A percentile compares a stretch with the other conserved stretches of the same genome.
These are phyloP conservation scores for Rhinopomastus cyanomelas DNA, from an alignment of 2,113 vertebrate species.

Conservation along the genomic window DNA sequence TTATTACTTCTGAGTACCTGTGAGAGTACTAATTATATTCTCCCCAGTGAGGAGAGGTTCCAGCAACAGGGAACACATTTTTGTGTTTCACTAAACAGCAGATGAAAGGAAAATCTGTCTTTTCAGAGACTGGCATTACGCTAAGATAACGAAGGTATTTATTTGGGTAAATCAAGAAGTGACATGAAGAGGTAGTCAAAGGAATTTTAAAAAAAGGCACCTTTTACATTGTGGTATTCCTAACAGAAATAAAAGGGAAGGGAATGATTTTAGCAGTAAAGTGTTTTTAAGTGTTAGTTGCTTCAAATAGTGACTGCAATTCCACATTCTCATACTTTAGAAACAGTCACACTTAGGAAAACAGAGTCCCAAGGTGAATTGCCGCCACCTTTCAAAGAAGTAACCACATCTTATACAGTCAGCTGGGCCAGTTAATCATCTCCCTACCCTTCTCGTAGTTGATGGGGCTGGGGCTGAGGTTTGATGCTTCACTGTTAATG, in stretches of 20 bases:
- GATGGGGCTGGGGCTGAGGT: not conserved
- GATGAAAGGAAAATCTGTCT: not conserved
- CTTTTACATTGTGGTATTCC: not conserved
- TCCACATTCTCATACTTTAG: not conserved
- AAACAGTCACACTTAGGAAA: not conserved
- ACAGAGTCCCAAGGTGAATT: not conserved
- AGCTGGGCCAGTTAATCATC: not conserved
- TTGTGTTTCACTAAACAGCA: not conserved
- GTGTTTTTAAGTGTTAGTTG: not conserved
- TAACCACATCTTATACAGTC: not conserved
- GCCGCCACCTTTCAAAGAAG: not conserved
- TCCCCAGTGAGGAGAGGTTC: not conserved
- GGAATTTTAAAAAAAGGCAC: not conserved
- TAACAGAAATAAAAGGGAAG: not conserved
- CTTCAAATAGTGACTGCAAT: not conserved
- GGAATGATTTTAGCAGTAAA: not conserved
- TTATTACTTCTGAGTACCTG: not conserved
- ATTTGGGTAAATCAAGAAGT: not conserved
- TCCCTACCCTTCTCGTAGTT: rapidly evolving
- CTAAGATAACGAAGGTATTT: not conserved
- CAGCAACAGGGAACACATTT: not conserved
- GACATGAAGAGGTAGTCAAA: not conserved
- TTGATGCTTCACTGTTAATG: not conserved
- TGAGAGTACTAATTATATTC: not conserved
- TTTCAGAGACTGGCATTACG: not conserved